Base-by-base conservation (phyloP, 2,888 invertebrate genomes). In the Himalopsyche anomala region DNA sequence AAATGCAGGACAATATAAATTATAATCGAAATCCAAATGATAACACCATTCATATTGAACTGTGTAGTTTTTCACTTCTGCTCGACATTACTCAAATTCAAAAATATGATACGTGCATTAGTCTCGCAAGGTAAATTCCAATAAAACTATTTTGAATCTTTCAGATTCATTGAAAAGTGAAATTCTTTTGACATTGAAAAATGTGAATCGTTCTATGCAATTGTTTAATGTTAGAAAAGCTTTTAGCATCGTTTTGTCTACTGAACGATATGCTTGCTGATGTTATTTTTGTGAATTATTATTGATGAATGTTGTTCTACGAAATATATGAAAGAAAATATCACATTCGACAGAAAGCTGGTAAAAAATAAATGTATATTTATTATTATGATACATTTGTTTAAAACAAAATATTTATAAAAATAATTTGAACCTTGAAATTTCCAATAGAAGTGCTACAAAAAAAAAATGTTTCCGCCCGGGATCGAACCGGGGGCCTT, bases 401-500 rank as follows among this genome's bases (percentile, higher is more conserved):
- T 45, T 9, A 9, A 11, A 9, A 45, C 40, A 40, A 40, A 6
- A 40, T 40, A 40, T 40, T 40, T 40, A 40, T 6, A 40, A 40
- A 40, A 40, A 40, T 6, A 40, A 40, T 40, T 40, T 6, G 5
- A 6, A 40, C 40, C 40, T 40, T 40, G 40, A 6, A 6, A 6
- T 6, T 6, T 40, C 8, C 0, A 45, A 45, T 0, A 11, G 0
- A 5, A 45, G 6, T 11, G 1, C 15, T 15, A 51, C 4, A 51
- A 55, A 81, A 81, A 87, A 91, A 92, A 92, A 88, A 90, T 95
- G 96, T 95, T 96, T 96, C 95, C 95, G 96, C 96, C 96, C 96
- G 96, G 96, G 96, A 95, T 96, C 96, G 96, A 96, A 96, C 96
- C 96, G 96, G 96, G 96, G 96, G 94, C 96, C 96, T 96, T 96